phyloP scores from a whole-genome alignment of 1,140 invertebrate species.

The Pseudobourletiella spinata region DNA sequence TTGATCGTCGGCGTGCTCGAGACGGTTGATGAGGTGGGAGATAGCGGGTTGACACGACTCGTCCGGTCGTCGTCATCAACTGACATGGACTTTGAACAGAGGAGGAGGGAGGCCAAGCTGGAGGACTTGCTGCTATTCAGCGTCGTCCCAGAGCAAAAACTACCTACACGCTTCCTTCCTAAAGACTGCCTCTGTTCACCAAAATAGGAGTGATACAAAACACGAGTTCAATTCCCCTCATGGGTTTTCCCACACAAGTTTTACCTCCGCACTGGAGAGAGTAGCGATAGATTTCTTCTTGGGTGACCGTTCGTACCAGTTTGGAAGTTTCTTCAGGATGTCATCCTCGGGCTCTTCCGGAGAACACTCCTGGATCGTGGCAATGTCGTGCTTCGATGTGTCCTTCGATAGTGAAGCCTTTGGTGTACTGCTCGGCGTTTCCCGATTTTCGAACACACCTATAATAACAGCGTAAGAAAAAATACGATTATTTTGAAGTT shows the following conservation, averaged over 20 bases:
- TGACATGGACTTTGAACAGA: slow-evolving; percentile 25
- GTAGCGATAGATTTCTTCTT: slow-evolving; percentile 24
- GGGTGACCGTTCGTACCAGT: slow-evolving; percentile 33
- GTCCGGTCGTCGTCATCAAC: slow-evolving; percentile 29
- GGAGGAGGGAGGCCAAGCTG: slow-evolving; percentile 30
- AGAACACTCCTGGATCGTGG: slow-evolving; percentile 24
- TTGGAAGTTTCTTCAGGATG: slow-evolving; percentile 16
- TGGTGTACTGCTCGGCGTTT: slow-evolving; percentile 9
- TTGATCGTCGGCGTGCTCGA: background rate
- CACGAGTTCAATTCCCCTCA: too few relatives aligned
- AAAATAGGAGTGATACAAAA: too few relatives aligned
- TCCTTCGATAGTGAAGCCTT: slow-evolving; percentile 19
- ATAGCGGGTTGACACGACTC: background rate
- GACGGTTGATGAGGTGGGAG: background rate
- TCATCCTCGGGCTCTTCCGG: slow-evolving; percentile 14
- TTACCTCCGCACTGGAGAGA: slow-evolving; percentile 12
- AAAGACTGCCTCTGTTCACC: background rate
- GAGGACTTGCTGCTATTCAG: slow-evolving; percentile 19
- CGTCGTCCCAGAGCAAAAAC: slow-evolving; percentile 22
- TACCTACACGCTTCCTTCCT: slow-evolving; percentile 13
- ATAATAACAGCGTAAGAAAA: background rate
- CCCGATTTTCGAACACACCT: background rate
- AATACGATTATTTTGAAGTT: background rate
- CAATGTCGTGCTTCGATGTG: slow-evolving; percentile 29
- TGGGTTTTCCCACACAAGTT: background rate